Base-by-base conservation (phyloP, 2,888 invertebrate genomes). In the Syrphus vitripennis region DNA sequence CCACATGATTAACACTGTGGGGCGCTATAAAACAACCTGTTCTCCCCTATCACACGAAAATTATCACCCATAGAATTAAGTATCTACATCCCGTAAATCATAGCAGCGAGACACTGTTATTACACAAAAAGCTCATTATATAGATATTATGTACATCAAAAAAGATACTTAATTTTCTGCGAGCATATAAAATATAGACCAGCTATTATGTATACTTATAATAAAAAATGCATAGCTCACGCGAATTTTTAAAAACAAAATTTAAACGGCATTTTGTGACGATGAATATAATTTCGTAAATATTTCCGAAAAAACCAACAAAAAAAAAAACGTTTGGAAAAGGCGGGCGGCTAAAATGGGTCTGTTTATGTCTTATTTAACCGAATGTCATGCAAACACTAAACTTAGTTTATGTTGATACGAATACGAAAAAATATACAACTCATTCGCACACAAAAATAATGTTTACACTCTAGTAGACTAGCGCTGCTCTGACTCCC, bases 361-460 rank as follows among this genome's bases (percentile, higher is more conserved):
- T 50, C 53, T 53, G 12, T 80, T 0, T 50, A 87, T 88, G 89
- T 88, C 89, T 88, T 88, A 89, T 88, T 89, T 89, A 89, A 88
- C 88, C 89, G 89, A 89, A 89, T 89, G 89, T 89, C 89, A 89
- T 89, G 89, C 89, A 89, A 89, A 89, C 89, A 89, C 89, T 89
- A 88, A 89, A 89, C 88, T 74, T 40, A 70, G 74, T 84, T 81
- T 87, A 87, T 88, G 84, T 87, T 87, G 84, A 84, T 87, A 87
- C 83, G 83, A 83, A 84, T 87, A 87, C 83, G 83, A 83, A 67
- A 53, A 48, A 80, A 82, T 70, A 83, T 71, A 87, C 75, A 67
- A 76, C 76, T 70, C 71, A 71, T 83, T 80, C 72, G 75, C 83
- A 74, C 79, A 83, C 50, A 74, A 83, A 71, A 53, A 81, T 80